Base-by-base conservation (phyloP, 2,797 vertebrate genomes). In the Bradypus variegatus region DNA sequence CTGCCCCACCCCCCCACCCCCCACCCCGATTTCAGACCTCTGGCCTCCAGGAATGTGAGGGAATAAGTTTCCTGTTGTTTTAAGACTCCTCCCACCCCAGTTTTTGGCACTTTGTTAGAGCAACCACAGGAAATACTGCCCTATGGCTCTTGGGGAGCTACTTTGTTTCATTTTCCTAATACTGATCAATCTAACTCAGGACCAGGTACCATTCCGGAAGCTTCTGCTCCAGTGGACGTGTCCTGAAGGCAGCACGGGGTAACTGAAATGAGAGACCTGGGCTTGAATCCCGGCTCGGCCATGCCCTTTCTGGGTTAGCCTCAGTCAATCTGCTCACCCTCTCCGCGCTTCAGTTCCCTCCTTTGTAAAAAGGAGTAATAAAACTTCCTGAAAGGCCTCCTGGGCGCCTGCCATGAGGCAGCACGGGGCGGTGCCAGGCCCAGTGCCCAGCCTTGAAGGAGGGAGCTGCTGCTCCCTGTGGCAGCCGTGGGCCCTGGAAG, bases 121-220 rank as follows among this genome's bases (percentile, higher is more conserved):
- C 16, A 55, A 14, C 53, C 53, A 16, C 53, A 55, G 53, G 15
- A 55, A 55, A 55, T 16, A 55, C 53, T 19, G 21, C 73, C 29
- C n/a, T 36, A 36, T 3, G 77, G 79, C 11, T 83, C 87, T 50
- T 9, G 53, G 48, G 7, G n/a, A 88, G 23, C 25, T 62, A 15
- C 19, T 60, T 85, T 86, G 29, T 89, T 92, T 88, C 9, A 58
- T 50, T 93, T 92, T 85, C 55, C 83, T 62, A 72, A 76, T 38
- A 77, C 0, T 72, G 72, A 88, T 0, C 88, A 88, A 25, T 50
- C 67, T 89, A 88, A 83, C 50, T 90, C 41, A n/a, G 72, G 76
- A 84, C 38, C 55, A 86, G 4, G 60, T 38, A 77, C 48, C 4
- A 60, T 48, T 82, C 73, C 10, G 65, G 73, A 72, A 48, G 27